phyloP scores from a whole-genome alignment of 2,113 vertebrate species.

The Leiothrix lutea region DNA sequence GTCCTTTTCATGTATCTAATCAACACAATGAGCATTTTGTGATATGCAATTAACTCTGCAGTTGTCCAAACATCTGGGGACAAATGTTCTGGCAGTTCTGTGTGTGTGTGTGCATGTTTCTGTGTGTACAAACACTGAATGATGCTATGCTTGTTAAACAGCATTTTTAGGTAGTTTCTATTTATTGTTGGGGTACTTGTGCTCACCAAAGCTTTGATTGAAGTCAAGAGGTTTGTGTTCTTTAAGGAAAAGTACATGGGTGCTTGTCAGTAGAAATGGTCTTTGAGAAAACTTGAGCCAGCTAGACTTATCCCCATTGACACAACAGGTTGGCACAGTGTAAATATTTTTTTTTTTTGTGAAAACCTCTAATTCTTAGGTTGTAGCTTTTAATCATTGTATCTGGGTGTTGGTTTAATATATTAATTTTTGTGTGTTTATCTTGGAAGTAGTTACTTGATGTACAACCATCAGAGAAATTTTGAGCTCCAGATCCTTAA shows the following conservation, averaged over 20 bases:
- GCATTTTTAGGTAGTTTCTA: background rate
- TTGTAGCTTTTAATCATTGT: background rate
- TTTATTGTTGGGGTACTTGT: background rate
- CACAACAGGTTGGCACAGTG: background rate
- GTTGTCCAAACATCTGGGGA: background rate
- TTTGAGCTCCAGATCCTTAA: background rate
- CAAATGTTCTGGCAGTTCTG: background rate
- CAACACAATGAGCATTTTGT: background rate
- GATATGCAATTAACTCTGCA: background rate
- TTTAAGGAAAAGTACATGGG: background rate
- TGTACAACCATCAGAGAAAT: background rate
- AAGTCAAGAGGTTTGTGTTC: background rate
- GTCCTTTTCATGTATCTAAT: background rate
- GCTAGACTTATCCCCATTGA: background rate
- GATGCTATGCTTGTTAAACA: background rate
- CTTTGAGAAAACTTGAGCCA: background rate
- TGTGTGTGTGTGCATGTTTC: rapidly evolving
- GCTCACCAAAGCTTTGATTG: background rate
- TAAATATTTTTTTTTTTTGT: background rate
- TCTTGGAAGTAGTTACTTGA: background rate
- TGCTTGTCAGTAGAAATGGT: background rate
- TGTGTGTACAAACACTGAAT: background rate
- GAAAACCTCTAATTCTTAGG: background rate
- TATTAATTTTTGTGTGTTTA: background rate
- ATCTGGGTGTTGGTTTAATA: background rate